These are phyloP conservation scores for Myotis yumanensis DNA, from an alignment of 2,113 vertebrate genomes.

Conservation along the genomic window DNA sequence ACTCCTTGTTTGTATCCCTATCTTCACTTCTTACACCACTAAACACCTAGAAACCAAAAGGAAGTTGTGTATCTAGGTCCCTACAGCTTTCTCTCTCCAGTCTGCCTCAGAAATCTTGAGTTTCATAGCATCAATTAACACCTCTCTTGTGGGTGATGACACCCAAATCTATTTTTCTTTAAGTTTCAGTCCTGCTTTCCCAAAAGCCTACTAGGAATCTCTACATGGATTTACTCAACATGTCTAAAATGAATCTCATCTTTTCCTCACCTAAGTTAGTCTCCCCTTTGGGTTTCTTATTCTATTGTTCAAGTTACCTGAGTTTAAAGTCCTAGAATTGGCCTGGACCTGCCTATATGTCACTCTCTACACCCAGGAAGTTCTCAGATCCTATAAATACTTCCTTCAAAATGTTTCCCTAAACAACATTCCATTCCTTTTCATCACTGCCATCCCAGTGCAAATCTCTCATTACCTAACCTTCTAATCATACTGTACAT, in stretches of 20 bases:
- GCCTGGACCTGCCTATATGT: not conserved
- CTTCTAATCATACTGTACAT: slow-evolving; percentile 11
- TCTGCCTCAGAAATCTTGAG: not conserved
- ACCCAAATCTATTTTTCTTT: not conserved
- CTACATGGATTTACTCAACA: not conserved
- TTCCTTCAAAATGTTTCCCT: slow-evolving; percentile 31
- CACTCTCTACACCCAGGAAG: not conserved
- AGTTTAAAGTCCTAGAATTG: not conserved
- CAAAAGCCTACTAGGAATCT: not conserved
- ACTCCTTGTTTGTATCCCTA: not conserved
- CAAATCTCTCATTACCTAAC: slow-evolving; percentile 30
- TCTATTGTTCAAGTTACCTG: slow-evolving; percentile 24
- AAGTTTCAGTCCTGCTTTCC: not conserved
- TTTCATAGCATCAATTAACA: not conserved
- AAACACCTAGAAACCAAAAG: not conserved
- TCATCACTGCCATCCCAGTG: slow-evolving; percentile 39
- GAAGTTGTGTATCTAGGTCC: not conserved
- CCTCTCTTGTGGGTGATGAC: not conserved
- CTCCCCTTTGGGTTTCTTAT: slow-evolving; percentile 9
- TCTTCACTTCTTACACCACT: not conserved
- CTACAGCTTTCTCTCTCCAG: not conserved
- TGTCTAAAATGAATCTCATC: not conserved
- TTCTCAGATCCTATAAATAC: slow-evolving; percentile 33
- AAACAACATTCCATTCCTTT: slow-evolving; percentile 58
- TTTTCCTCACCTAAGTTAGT: slow-evolving; percentile 2